A percentile compares a stretch with the other conserved stretches of the same genome.
These are phyloP conservation scores for Choloepus didactylus DNA, from an alignment of 2,797 vertebrate species.

Conservation along the genomic window DNA sequence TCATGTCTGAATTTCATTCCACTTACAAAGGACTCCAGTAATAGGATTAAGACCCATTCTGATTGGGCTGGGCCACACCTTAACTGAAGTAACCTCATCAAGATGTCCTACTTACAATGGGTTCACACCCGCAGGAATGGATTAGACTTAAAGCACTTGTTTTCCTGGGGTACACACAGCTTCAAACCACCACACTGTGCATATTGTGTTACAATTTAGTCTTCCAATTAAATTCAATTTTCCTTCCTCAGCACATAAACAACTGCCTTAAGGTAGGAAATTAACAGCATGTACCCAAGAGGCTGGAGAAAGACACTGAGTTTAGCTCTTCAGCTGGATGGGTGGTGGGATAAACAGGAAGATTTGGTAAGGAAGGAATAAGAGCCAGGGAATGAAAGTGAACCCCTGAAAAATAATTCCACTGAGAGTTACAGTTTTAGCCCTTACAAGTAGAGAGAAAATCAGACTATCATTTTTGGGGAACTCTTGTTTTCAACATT, in stretches of 20 bases:
- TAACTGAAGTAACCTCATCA: too few relatives aligned
- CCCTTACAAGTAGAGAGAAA: neutral
- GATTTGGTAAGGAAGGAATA: neutral
- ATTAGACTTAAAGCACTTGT: too few relatives aligned
- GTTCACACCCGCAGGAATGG: too few relatives aligned
- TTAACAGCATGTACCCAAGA: constrained; percentile 44
- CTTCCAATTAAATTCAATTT: constrained; percentile 43
- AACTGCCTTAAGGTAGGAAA: neutral
- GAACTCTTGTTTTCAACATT: constrained; percentile 1
- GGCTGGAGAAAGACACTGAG: neutral
- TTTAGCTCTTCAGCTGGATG: neutral
- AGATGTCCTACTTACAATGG: too few relatives aligned
- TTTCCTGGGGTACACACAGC: too few relatives aligned
- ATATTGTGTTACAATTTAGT: neutral
- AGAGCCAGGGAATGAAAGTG: neutral
- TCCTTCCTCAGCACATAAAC: neutral
- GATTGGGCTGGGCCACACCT: too few relatives aligned
- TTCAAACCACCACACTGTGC: too few relatives aligned
- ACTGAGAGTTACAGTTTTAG: neutral
- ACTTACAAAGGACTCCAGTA: too few relatives aligned
- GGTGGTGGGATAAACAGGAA: neutral
- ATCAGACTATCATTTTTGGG: neutral
- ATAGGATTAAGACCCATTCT: too few relatives aligned
- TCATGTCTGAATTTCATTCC: too few relatives aligned
- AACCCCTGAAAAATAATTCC: neutral